These are phyloP conservation scores for Zoanthus solanderi DNA, from an alignment of 92 coral and sea anemone species.

Conservation along the genomic window DNA sequence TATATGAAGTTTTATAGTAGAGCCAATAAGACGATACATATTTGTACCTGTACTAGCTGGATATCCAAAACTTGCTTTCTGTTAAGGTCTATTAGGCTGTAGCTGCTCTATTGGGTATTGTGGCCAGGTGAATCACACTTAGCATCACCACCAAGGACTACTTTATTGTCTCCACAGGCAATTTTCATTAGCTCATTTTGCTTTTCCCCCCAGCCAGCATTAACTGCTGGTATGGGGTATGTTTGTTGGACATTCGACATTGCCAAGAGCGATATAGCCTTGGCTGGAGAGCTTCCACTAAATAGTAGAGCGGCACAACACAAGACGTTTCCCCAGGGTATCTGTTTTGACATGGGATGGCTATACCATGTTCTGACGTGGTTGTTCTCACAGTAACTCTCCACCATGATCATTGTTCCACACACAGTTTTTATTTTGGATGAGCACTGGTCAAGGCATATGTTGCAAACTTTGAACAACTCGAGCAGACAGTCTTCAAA, in stretches of 20 bases:
- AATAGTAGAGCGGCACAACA: not conserved
- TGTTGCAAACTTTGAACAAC: not conserved
- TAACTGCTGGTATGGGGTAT: constrained; percentile 2
- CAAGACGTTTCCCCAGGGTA: not conserved
- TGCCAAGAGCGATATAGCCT: constrained; percentile 4
- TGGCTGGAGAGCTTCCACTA: constrained; percentile 1
- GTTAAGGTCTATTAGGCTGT: constrained; percentile 6
- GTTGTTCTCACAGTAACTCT: constrained; percentile 10
- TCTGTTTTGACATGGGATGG: constrained; percentile 10
- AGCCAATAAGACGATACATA: too few species aligned
- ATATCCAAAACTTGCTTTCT: too few species aligned
- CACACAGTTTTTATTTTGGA: constrained; percentile 4
- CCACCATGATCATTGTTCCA: constrained; percentile 5
- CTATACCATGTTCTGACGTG: not conserved
- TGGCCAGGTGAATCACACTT: not conserved
- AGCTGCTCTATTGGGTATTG: not conserved
- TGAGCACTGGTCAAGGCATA: not conserved
- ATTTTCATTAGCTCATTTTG: not conserved
- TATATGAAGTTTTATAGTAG: not conserved
- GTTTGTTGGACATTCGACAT: constrained; percentile 8
- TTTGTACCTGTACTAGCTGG: too few species aligned
- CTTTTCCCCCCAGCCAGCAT: not conserved
- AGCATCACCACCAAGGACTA: not conserved
- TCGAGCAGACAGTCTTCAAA: not conserved
- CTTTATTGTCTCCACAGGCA: not conserved